Percentiles rank a stretch among this genome's conserved stretches.
Conservation (phyloP, 64 coral and sea anemone species). For the Stylophora pistillata region DNA sequence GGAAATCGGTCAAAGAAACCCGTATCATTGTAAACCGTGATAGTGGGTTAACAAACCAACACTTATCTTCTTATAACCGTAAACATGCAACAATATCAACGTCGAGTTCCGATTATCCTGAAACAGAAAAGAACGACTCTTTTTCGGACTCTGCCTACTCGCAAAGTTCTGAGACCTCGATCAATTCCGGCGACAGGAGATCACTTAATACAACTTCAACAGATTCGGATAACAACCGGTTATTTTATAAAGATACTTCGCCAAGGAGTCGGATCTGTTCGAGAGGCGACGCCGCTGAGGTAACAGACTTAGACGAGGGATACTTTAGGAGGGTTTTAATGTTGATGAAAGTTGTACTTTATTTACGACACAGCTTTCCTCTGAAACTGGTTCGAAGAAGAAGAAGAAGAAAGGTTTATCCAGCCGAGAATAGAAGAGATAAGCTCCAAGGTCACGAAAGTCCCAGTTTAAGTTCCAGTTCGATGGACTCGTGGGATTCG, state of each 20-base stretch:
- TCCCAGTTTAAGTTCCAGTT: constrained; percentile 32
- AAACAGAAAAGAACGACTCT: constrained; percentile 47
- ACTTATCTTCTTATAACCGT: not conserved
- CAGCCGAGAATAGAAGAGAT: constrained; percentile 6
- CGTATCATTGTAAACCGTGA: not conserved
- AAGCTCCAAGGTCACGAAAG: constrained; percentile 12
- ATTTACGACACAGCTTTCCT: constrained; percentile 67
- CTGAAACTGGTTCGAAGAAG: constrained; percentile 10
- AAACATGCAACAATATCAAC: constrained; percentile 43
- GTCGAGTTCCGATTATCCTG: not conserved
- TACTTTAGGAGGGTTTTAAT: constrained; percentile 84
- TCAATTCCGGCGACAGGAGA: constrained; percentile 46
- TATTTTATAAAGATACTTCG: constrained; percentile 57
- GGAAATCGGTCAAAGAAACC: not conserved
- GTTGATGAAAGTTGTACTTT: constrained; percentile 90
- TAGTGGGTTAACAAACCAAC: constrained; percentile 22
- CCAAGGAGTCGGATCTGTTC: not conserved
- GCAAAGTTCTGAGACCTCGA: constrained; percentile 58
- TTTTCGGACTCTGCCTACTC: constrained; percentile 75
- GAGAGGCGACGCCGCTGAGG: constrained; percentile 20
- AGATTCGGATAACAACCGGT: constrained; percentile 73
- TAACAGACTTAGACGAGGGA: constrained; percentile 63
- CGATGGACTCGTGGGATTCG: constrained; percentile 34
- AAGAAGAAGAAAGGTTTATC: constrained; percentile 17
- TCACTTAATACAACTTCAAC: constrained; percentile 82